Evolutionary conservation across 2,797 vertebrate species (phyloP), one percentile per base, ranked within the genome.

Genomic region (Capromys pilorides): DNA sequence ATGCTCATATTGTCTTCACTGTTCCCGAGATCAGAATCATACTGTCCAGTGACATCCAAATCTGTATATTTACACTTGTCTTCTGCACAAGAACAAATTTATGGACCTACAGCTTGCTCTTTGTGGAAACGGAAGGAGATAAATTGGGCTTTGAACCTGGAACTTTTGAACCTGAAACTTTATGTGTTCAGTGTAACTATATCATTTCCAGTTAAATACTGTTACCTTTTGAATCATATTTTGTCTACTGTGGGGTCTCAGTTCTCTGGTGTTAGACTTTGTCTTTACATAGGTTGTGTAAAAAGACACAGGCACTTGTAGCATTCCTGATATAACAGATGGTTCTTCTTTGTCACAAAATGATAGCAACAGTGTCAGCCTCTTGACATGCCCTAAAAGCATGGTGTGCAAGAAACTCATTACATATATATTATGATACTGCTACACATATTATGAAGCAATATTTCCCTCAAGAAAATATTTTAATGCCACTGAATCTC

Each of bases 131-230:
- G 31, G 77, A 83, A 59, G 1, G 21, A 2, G 7, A 10, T n/a
- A 4, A 45, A 31, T 3, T 19, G 22, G 22, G 26, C n/a, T 94
- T 93, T 82, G 95, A 82, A 89, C 33, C 2, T 93, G 90, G 94
- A 95, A 95, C 86, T 80, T 94, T 93, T 79, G 95, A 82, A 85
- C 33, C 2, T 93, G 90, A 95, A 95, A 95, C 86, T 80, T 62
- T 41, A 62, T 85, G n/a, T 61, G 36, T 96, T 95, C 81, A 75
- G 92, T 87, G 26, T 90, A 86, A 13, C n/a, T 78, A 90, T 94
- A 66, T 92, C 39, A 94, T 45, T 83, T 88, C n/a, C 19, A 88
- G 21, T 94, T 95, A 95, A 90, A 88, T 96, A 59, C n/a, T 33
- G 51, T 66, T 87, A 54, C 90, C 88, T 91, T 80, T 4, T 84